phyloP scores from a whole-genome alignment of 2,888 invertebrate species.

The Andrena trimmerana region DNA sequence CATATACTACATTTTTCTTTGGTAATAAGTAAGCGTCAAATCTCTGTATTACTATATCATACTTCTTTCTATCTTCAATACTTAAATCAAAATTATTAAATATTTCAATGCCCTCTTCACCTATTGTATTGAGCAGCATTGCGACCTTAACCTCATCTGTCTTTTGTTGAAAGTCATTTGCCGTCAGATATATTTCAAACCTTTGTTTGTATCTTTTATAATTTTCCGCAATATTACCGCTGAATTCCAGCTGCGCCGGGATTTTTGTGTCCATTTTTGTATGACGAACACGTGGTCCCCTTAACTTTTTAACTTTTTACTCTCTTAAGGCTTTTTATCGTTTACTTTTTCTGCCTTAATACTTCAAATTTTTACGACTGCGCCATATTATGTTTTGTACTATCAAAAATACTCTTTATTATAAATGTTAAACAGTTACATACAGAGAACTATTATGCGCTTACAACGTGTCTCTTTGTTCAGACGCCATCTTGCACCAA shows the following conservation, averaged over 20 bases:
- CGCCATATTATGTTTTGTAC: neutral
- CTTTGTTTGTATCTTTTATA: constrained; percentile 20
- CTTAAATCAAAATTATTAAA: constrained; percentile 7
- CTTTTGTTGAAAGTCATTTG: neutral
- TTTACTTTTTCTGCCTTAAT: neutral
- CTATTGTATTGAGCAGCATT: constrained; percentile 10
- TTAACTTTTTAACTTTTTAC: neutral
- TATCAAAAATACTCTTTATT: too few species aligned
- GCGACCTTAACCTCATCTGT: constrained; percentile 1
- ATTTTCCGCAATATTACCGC: neutral
- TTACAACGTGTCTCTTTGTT: too few species aligned
- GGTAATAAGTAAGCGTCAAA: neutral
- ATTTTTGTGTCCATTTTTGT: neutral
- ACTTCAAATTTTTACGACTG: neutral
- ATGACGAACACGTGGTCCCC: neutral
- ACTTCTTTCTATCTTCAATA: neutral
- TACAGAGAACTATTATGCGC: too few species aligned
- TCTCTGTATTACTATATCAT: neutral
- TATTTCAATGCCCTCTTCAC: neutral
- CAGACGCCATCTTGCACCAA: too few species aligned
- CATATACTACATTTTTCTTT: constrained; percentile 4
- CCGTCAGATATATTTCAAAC: constrained; percentile 19
- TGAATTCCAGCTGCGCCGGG: neutral
- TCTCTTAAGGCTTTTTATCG: neutral
- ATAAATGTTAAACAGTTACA: too few species aligned